A percentile compares a stretch with the other conserved stretches of the same genome.
Conservation (phyloP, 2,888 invertebrate species). For the Rhimphoctona megacephalus region DNA sequence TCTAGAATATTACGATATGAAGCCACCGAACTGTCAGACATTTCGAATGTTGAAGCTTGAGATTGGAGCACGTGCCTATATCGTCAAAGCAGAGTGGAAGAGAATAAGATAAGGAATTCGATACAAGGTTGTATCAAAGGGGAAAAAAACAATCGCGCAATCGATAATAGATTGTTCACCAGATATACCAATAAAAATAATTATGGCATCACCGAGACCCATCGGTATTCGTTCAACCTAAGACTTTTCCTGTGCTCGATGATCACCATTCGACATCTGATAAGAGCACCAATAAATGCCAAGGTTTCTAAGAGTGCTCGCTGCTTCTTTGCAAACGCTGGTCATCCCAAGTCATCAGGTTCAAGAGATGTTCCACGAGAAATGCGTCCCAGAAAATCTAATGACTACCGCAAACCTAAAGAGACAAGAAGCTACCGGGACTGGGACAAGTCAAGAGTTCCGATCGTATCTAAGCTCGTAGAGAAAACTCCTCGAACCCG, state of each 20-base stretch:
- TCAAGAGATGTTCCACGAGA: constrained; percentile 52
- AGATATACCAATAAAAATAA: constrained; percentile 76
- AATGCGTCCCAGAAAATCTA: constrained; percentile 71
- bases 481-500: constrained; percentile 2
- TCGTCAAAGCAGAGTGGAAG: neutral
- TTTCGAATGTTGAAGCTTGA: neutral
- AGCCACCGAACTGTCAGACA: constrained; percentile 39
- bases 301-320: constrained; percentile 26
- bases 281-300: constrained; percentile 71
- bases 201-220: constrained; percentile 72
- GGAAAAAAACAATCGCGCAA: constrained; percentile 34
- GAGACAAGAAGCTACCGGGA: constrained; percentile 1
- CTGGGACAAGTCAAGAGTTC: neutral
- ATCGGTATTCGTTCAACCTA: neutral
- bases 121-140: constrained; percentile 4
- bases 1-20: constrained; percentile 23
- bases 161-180: constrained; percentile 59
- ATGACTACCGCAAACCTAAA: constrained; percentile 77
- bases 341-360: neutral
- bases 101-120: constrained; percentile 2
- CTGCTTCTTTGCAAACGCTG: constrained; percentile 41
- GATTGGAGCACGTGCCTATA: constrained; percentile 14
- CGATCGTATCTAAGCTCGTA: constrained; percentile 24
- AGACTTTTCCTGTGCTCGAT: constrained; percentile 67
- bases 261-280: constrained; percentile 75